These are phyloP conservation scores for Anseranas semipalmata DNA, from an alignment of 2,113 vertebrate genomes.

Conservation along the genomic window DNA sequence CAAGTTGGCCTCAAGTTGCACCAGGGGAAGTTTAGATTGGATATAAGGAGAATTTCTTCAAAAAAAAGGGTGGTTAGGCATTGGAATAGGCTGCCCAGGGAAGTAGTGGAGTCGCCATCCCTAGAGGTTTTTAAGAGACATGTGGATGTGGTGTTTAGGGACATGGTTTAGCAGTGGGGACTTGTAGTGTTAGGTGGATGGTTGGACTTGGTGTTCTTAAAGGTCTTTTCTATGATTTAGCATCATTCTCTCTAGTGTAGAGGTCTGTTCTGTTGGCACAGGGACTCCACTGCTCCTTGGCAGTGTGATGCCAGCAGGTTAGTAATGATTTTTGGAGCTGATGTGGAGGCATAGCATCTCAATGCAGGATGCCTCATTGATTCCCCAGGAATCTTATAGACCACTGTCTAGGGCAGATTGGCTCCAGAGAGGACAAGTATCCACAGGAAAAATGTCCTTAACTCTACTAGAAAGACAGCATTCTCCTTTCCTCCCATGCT, in stretches of 20 bases:
- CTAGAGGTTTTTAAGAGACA: no score
- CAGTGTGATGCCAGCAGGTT: not conserved
- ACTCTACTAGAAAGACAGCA: not conserved
- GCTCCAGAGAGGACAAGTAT: not conserved
- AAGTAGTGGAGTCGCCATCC: no score
- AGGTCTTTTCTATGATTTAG: not conserved
- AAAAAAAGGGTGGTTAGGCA: no score
- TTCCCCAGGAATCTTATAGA: not conserved
- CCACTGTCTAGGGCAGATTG: not conserved
- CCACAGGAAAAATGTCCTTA: not conserved
- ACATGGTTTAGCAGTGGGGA: no score
- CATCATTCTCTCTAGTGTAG: rapidly evolving
- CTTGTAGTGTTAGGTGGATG: no score
- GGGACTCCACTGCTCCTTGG: not conserved
- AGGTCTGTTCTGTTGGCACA: not conserved
- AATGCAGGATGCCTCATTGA: not conserved
- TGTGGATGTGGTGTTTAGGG: no score
- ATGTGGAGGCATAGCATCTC: not conserved
- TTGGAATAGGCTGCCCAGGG: no score
- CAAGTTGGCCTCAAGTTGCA: no score
- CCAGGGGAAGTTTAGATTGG: no score
- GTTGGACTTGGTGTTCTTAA: no score
- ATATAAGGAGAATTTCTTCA: no score
- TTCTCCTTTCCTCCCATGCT: not conserved
- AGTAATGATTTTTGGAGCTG: not conserved